Evolutionary conservation across 2,113 vertebrate species (phyloP).

Genomic region (Clinocottus analis): DNA sequence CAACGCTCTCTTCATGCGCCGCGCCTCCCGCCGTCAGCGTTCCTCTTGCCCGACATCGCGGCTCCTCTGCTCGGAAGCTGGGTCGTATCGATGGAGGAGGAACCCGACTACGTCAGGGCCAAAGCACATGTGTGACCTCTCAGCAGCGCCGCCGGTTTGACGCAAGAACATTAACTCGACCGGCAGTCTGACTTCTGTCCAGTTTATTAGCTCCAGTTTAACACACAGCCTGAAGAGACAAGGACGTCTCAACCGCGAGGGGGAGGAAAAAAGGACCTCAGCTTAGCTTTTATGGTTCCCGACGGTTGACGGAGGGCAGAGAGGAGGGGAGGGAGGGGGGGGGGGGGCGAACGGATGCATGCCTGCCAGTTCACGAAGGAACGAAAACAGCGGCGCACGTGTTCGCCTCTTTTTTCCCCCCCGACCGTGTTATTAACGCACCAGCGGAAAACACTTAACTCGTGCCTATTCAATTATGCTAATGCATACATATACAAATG

Average conservation of each 20-base stretch:
- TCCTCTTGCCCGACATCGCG: conserved; percentile 14
- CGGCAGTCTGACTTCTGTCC: background rate
- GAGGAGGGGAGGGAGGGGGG: background rate
- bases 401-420: conserved; percentile 14
- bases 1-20: conserved; percentile 35
- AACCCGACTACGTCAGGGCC: background rate
- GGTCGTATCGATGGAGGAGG: conserved; percentile 9
- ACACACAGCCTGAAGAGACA: conserved; percentile 15
- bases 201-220: conserved; percentile 22
- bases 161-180: conserved; percentile 31
- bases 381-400: conserved; percentile 13
- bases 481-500: conserved; percentile 77
- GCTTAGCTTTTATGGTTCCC: background rate
- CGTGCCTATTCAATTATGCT: conserved; percentile 79
- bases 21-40: conserved; percentile 26
- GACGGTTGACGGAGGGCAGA: conserved; percentile 16
- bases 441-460: conserved; percentile 68
- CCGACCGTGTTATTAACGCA: conserved; percentile 64
- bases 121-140: conserved; percentile 22
- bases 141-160: conserved; percentile 16
- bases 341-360: conserved; percentile 12
- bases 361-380: background rate
- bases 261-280: conserved; percentile 9
- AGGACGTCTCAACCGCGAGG: conserved; percentile 17
- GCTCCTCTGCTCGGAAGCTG: background rate